These are phyloP conservation scores for Anthonomus grandis DNA, from an alignment of 1,140 invertebrate genomes.

Conservation along the genomic window DNA sequence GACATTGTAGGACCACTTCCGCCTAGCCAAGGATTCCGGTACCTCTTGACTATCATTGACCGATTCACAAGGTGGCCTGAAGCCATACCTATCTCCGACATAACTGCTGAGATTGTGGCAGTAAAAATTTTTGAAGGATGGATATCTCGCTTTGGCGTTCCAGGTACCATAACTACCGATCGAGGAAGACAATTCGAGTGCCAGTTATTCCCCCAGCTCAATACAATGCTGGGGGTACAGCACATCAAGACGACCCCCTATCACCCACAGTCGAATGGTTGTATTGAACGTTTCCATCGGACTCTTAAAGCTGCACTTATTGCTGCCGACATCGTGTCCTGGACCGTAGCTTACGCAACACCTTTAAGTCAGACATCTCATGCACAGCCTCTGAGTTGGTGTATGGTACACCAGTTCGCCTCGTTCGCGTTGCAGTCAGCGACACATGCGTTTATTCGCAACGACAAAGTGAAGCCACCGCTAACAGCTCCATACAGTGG, in stretches of 20 bases:
- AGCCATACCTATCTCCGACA: slow-evolving; percentile 43
- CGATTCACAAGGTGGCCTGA: slow-evolving; percentile 50
- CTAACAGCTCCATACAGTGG: slow-evolving; percentile 48
- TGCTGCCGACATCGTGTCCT: slow-evolving; percentile 35
- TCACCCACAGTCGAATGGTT: too few relatives aligned
- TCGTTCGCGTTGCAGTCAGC: slow-evolving; percentile 38
- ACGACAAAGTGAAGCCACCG: slow-evolving; percentile 38
- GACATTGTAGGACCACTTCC: slow-evolving; percentile 44
- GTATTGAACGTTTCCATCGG: slow-evolving; percentile 30
- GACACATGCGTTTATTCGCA: slow-evolving; percentile 44
- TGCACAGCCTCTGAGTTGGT: slow-evolving; percentile 42
- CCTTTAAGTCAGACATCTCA: slow-evolving; percentile 37
- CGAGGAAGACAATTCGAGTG: slow-evolving; percentile 48
- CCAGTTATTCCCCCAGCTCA: slow-evolving; percentile 31
- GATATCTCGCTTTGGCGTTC: slow-evolving; percentile 47
- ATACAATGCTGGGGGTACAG: too few relatives aligned
- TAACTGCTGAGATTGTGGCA: slow-evolving; percentile 43
- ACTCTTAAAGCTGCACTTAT: slow-evolving; percentile 55
- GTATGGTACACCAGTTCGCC: slow-evolving; percentile 40
- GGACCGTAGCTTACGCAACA: slow-evolving; percentile 32
- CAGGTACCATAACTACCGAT: slow-evolving; percentile 47
- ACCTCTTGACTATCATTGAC: slow-evolving; percentile 47
- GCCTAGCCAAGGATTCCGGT: slow-evolving; percentile 35
- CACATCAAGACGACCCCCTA: too few relatives aligned
- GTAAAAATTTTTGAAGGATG: slow-evolving; percentile 36